Conservation (phyloP, 1,140 invertebrate species). For the Lanistes nyassanus region DNA sequence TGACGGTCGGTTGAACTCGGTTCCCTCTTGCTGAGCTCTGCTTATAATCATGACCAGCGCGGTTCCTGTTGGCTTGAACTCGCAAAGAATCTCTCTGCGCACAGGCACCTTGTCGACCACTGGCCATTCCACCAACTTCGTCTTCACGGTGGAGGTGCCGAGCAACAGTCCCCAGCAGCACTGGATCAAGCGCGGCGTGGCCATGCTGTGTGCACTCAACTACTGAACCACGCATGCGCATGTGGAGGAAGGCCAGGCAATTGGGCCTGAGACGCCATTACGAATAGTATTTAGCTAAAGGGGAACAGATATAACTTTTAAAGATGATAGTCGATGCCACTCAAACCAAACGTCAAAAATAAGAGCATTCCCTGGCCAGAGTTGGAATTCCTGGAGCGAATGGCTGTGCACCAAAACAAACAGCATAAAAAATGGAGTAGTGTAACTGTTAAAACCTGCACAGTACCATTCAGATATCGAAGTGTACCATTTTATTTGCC, state of each 20-base stretch:
- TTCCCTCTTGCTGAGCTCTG: not conserved
- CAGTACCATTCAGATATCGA: not conserved
- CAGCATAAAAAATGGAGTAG: too few species aligned
- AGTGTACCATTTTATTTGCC: not conserved
- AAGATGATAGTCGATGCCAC: too few species aligned
- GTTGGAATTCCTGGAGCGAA: too few species aligned
- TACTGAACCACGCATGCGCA: constrained; percentile 50
- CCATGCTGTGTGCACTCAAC: constrained; percentile 67
- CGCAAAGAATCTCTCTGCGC: not conserved
- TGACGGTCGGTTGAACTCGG: not conserved
- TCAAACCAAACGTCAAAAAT: too few species aligned
- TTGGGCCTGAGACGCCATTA: too few species aligned
- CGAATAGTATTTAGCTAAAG: too few species aligned
- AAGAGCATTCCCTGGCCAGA: too few species aligned
- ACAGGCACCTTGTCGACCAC: constrained; percentile 65
- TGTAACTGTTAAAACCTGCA: too few species aligned
- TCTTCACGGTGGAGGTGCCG: constrained; percentile 65
- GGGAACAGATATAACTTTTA: too few species aligned
- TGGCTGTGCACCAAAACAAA: too few species aligned
- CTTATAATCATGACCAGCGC: not conserved
- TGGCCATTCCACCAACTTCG: constrained; percentile 68
- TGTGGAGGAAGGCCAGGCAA: too few species aligned
- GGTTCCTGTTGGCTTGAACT: not conserved
- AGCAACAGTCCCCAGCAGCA: constrained; percentile 61
- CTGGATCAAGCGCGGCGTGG: constrained; percentile 67